Base-by-base conservation (phyloP, 2,113 vertebrate species). In the Hippotragus niger region DNA sequence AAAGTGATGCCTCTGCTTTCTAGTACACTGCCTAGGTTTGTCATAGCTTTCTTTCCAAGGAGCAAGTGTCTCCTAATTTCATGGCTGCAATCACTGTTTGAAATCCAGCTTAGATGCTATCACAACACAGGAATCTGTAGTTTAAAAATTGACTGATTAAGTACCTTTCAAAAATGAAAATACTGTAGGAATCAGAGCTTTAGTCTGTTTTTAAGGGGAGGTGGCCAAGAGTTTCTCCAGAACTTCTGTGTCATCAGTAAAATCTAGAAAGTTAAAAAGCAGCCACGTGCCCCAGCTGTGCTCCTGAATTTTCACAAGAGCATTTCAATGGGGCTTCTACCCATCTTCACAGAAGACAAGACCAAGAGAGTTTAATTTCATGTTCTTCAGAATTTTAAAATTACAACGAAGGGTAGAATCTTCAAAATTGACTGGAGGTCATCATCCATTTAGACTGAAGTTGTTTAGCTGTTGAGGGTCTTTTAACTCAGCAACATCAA, bases 191-290 rank as follows among this genome's bases (percentile, higher is more conserved):
- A 19, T 71, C 19, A 53, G 29, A 62, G 45, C 11, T 58, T 23
- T 1, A 3, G 7, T 43, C 29, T 62, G 21, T n/a, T 90, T 21
- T 2, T 40, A 60, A 9, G 57, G 7, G 25, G 50, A 33, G 23
- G 7, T 17, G 23, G 8, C 2, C 3, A 23, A 3, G 7, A 40
- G 0, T n/a, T 83, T 57, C 17, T 6, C 11, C 0, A 1, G n/a
- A 25, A 2, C 8, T 29, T 60, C 21, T 67, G 2, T 4, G 9
- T 11, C 36, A 29, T 40, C 21, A 14, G 6, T 27, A 15, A 47
- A 82, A 80, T 2, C n/a, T 19, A 58, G 33, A 60, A 25, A 16
- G 55, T 62, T 33, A 40, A 67, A 67, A 47, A 74, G 74, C 40
- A 93, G 43, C 25, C 15, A 12, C 2, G 29, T 5, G 5, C 7